Evolutionary conservation across 2,113 vertebrate genomes (phyloP).

Genomic region (Eulemur macaco): DNA sequence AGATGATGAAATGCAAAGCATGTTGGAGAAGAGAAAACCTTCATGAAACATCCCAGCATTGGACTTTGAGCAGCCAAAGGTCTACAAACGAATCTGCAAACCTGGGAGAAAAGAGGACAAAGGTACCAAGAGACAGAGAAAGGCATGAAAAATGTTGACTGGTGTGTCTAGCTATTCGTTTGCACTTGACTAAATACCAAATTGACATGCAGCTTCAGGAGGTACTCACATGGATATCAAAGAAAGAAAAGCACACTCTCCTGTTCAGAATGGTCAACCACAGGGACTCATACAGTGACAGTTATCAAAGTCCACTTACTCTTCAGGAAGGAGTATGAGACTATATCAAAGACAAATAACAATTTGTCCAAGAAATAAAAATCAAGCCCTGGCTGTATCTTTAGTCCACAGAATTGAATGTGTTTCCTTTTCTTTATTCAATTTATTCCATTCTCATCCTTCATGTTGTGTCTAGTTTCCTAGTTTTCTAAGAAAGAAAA

Average conservation of each 20-base stretch:
- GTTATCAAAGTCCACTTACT: neutral
- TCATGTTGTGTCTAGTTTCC: neutral
- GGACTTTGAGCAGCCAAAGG: neutral
- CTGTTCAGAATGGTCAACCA: neutral
- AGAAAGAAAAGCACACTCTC: neutral
- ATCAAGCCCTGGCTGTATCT: neutral
- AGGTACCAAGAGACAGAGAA: neutral
- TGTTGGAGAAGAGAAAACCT: neutral
- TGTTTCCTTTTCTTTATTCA: neutral
- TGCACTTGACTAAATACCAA: neutral
- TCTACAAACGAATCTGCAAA: neutral
- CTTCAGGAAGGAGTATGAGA: neutral
- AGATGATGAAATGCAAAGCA: neutral
- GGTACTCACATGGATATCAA: neutral
- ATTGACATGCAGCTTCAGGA: neutral
- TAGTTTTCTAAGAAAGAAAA: slow-evolving; percentile 3
- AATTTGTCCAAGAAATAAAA: neutral
- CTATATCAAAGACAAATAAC: neutral
- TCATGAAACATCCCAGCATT: neutral
- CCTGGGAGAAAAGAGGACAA: neutral
- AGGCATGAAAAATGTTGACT: neutral
- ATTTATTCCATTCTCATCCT: neutral
- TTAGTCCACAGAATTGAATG: neutral
- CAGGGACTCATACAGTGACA: neutral
- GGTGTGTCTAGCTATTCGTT: neutral